Percentiles rank a stretch among this genome's conserved stretches.
Evolutionary conservation across 2,888 invertebrate species (phyloP).

Genomic region (Augochlorella aurata): DNA sequence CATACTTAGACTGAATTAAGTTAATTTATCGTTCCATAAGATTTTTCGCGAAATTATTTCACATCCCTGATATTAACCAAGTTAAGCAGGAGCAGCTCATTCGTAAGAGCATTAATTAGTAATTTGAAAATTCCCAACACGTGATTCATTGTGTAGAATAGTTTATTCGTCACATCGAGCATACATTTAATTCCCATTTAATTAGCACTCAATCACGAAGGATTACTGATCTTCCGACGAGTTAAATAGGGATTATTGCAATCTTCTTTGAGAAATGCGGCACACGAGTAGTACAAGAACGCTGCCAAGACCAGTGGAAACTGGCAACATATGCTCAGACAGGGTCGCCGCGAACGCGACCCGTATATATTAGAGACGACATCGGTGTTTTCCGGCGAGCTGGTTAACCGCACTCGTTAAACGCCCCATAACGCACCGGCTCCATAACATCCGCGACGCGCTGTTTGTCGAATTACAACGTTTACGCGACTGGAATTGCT

Average conservation of each 20-base stretch:
- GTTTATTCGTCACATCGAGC: not conserved
- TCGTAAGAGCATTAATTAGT: too few relatives aligned
- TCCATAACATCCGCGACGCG: conserved; percentile 65
- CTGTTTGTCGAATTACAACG: conserved; percentile 57
- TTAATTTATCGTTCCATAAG: too few relatives aligned
- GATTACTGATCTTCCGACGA: conserved; percentile 31
- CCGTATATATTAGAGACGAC: conserved; percentile 79
- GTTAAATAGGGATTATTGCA: conserved; percentile 41
- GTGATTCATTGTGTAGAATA: not conserved
- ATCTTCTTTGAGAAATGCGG: conserved; percentile 40
- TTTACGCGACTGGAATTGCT: conserved; percentile 53
- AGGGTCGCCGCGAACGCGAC: conserved; percentile 71
- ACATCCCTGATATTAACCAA: too few relatives aligned
- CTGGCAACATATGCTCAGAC: conserved; percentile 81
- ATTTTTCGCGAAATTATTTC: too few relatives aligned
- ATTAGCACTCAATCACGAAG: conserved; percentile 35
- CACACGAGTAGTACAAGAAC: conserved; percentile 50
- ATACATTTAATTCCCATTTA: conserved; percentile 17
- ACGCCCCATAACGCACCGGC: conserved; percentile 80
- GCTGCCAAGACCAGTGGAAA: conserved; percentile 70
- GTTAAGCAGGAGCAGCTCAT: too few relatives aligned
- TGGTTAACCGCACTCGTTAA: conserved; percentile 82
- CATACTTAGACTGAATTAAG: too few relatives aligned
- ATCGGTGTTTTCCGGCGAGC: conserved; percentile 79
- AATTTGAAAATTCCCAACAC: too few relatives aligned